Evolutionary conservation across 2,797 vertebrate genomes (phyloP).

Genomic region (Hemibagrus guttatus): DNA sequence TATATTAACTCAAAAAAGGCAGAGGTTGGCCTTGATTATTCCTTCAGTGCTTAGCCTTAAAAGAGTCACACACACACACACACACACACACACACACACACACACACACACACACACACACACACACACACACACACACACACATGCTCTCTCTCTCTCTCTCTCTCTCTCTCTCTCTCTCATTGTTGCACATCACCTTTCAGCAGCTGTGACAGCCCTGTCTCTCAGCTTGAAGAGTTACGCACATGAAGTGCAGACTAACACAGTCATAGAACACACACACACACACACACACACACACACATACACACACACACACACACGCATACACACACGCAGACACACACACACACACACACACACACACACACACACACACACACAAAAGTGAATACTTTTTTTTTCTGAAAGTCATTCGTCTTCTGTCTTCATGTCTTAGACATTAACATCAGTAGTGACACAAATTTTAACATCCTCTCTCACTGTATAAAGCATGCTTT

Average conservation of each 20-base stretch:
- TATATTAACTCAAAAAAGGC: conserved; percentile 71
- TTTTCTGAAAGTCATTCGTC: conserved; percentile 11
- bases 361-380: conserved; percentile 45
- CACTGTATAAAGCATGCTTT: conserved; percentile 26
- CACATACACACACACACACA: neutral
- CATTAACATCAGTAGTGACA: conserved; percentile 30
- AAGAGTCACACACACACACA: conserved; percentile 67
- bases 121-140: conserved; percentile 59
- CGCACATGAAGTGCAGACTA: conserved; percentile 35
- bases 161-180: conserved; percentile 18
- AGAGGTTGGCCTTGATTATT: conserved; percentile 62
- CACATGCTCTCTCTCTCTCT: neutral
- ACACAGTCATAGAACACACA: conserved; percentile 60
- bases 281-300: conserved; percentile 51
- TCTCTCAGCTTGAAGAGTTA: conserved; percentile 46
- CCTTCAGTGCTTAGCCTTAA: conserved; percentile 67
- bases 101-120: neutral
- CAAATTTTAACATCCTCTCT: conserved; percentile 17
- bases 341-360: conserved; percentile 60
- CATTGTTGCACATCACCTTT: conserved; percentile 58
- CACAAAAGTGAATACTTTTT: no score
- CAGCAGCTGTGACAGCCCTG: conserved; percentile 52
- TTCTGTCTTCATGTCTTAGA: conserved; percentile 1
- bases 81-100: neutral
- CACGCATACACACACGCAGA: conserved; percentile 50